Conservation (phyloP, 2,113 vertebrate species). For the Tympanuchus pallidicinctus region DNA sequence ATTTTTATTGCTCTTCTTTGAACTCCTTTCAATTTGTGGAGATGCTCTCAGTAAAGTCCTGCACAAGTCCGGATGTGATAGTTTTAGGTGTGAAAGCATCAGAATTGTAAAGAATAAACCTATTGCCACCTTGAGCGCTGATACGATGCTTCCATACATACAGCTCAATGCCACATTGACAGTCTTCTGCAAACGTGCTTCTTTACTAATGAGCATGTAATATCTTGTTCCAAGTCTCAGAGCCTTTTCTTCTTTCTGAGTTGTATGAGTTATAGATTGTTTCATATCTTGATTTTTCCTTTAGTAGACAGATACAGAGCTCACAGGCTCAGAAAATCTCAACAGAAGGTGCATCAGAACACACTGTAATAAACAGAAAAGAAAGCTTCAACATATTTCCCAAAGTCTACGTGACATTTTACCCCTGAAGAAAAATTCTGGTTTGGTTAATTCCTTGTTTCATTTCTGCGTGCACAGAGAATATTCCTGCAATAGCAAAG, state of each 20-base stretch:
- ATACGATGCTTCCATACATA: neutral
- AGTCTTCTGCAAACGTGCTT: neutral
- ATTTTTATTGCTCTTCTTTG: neutral
- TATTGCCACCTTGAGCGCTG: neutral
- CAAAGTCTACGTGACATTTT: neutral
- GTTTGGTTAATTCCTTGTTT: neutral
- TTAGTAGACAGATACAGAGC: neutral
- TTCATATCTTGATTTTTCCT: neutral
- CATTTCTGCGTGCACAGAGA: neutral
- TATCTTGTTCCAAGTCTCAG: neutral
- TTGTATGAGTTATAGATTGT: neutral
- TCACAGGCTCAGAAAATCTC: neutral
- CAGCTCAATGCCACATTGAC: neutral
- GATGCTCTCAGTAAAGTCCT: neutral
- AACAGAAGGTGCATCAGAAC: neutral
- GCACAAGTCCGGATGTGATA: neutral
- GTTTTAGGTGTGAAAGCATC: neutral
- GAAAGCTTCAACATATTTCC: neutral
- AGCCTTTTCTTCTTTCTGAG: slow-evolving; percentile 11
- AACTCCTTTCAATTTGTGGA: neutral
- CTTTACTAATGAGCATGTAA: neutral
- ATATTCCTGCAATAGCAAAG: neutral
- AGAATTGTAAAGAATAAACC: neutral
- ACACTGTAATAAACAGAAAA: neutral
- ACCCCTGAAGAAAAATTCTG: neutral